phyloP scores from a whole-genome alignment of 2,888 invertebrate genomes.

The Cylindroiulus punctatus region DNA sequence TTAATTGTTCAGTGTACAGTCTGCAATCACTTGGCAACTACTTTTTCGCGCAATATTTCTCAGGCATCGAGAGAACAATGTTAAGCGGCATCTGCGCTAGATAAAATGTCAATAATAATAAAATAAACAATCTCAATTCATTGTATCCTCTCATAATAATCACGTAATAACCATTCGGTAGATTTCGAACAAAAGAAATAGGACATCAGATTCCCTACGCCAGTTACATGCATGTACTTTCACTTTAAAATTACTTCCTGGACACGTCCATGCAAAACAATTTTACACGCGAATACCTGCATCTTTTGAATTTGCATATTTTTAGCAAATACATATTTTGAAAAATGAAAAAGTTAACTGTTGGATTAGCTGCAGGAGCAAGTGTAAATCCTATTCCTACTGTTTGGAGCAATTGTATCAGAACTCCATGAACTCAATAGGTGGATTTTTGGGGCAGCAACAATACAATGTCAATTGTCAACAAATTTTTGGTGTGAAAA shows the following conservation, averaged over 20 bases:
- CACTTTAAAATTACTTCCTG: constrained; percentile 38
- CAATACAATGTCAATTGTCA: constrained; percentile 11
- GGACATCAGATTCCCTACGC: background rate
- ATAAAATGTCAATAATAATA: constrained; percentile 37
- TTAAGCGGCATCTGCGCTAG: background rate
- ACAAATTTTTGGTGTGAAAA: background rate
- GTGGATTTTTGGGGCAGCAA: background rate
- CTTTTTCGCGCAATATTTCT: background rate
- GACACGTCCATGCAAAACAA: background rate
- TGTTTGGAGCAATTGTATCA: background rate
- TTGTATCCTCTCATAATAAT: constrained; percentile 21
- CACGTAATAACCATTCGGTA: background rate
- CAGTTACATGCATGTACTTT: background rate
- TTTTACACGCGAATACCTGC: background rate
- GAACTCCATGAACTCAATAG: background rate
- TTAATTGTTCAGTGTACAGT: too few relatives aligned
- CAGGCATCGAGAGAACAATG: background rate
- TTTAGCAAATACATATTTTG: background rate
- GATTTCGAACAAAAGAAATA: background rate
- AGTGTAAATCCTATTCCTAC: background rate
- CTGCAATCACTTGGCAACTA: background rate
- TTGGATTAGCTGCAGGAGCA: background rate
- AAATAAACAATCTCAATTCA: background rate
- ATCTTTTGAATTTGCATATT: background rate
- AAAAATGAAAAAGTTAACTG: background rate